These are phyloP conservation scores for Eristalinus sepulchralis DNA, from an alignment of 2,888 invertebrate genomes.

Conservation along the genomic window DNA sequence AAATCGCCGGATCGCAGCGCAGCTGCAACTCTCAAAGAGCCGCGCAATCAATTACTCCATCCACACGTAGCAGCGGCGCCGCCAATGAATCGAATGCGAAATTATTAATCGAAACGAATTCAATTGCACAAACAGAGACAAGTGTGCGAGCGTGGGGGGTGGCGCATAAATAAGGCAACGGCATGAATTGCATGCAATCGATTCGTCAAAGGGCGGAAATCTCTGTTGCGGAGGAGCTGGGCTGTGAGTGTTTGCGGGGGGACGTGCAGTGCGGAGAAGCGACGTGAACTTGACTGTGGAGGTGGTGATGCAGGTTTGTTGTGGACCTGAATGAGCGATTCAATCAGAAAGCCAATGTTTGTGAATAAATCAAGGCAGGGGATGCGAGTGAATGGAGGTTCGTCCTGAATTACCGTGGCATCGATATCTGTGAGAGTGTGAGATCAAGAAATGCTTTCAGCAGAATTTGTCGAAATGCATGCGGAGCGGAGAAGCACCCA, in stretches of 20 bases:
- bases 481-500: too few relatives aligned
- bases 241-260: background rate
- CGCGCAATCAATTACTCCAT: background rate
- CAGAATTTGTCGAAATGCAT: too few relatives aligned
- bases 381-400: background rate
- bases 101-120: conserved; percentile 30
- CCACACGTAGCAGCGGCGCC: background rate
- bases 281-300: background rate
- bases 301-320: background rate
- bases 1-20: background rate
- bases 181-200: background rate
- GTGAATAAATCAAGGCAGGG: background rate
- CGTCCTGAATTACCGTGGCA: background rate
- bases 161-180: background rate
- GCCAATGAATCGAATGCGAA: conserved; percentile 3
- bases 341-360: background rate
- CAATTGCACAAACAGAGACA: background rate
- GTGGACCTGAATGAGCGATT: background rate
- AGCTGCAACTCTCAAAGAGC: background rate
- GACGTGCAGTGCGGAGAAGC: background rate
- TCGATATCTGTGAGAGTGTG: background rate
- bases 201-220: background rate
- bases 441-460: background rate
- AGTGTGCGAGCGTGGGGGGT: background rate
- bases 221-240: background rate